phyloP scores from a whole-genome alignment of 2,797 vertebrate species.

The Gymnothorax javanicus region DNA sequence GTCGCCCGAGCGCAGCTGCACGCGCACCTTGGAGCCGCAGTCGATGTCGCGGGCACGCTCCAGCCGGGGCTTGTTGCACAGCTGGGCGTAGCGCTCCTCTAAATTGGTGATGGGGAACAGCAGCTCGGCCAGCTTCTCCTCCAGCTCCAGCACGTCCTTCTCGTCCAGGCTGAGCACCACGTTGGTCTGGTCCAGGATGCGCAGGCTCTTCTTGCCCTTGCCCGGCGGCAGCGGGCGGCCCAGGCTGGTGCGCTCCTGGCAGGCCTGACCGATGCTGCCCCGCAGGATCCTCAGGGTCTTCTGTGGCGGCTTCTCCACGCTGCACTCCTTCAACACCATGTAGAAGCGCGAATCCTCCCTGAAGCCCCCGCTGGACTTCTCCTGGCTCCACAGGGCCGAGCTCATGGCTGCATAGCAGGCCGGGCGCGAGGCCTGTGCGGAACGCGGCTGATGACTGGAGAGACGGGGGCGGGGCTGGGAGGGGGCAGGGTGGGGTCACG shows the following conservation, averaged over 20 bases:
- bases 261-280: conserved; percentile 91
- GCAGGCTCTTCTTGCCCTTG: conserved; percentile 94
- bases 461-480: background rate
- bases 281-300: conserved; percentile 90
- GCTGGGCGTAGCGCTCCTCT: conserved; percentile 89
- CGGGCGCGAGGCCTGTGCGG: conserved; percentile 16
- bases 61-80: conserved; percentile 84
- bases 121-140: conserved; percentile 90
- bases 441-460: background rate
- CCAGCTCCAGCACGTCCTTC: conserved; percentile 89
- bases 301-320: conserved; percentile 90
- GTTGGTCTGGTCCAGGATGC: conserved; percentile 92
- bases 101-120: conserved; percentile 97
- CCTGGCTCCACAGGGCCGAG: conserved; percentile 94
- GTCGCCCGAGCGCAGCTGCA: conserved; percentile 90
- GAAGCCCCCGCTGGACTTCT: conserved; percentile 87
- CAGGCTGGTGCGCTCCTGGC: conserved; percentile 89
- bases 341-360: conserved; percentile 96
- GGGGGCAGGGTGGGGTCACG: conserved; percentile 20
- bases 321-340: conserved; percentile 91
- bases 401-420: conserved; percentile 78
- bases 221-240: conserved; percentile 84
- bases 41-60: conserved; percentile 87
- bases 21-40: conserved; percentile 89
- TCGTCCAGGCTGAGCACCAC: conserved; percentile 89